phyloP scores from a whole-genome alignment of 2,113 vertebrate genomes.

The Telmatochromis sp. region DNA sequence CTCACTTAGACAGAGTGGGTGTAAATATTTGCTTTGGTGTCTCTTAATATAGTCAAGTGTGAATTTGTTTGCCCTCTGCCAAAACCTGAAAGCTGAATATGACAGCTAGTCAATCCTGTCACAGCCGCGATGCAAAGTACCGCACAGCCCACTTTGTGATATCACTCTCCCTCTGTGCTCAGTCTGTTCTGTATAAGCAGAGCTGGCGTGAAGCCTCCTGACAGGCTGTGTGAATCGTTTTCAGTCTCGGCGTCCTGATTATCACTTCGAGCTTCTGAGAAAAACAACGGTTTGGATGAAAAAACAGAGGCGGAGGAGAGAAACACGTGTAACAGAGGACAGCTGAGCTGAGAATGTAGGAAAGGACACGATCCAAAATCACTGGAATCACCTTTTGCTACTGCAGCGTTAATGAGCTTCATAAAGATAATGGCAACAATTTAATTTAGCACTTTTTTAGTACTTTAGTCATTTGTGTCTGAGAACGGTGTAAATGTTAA shows the following conservation, averaged over 20 bases:
- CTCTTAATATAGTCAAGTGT: slow-evolving; percentile 12
- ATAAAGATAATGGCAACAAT: not conserved
- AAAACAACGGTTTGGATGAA: not conserved
- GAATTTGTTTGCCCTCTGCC: not conserved
- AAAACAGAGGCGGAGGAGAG: not conserved
- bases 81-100: slow-evolving; percentile 12
- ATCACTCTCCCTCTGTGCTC: not conserved
- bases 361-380: not conserved
- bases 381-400: not conserved
- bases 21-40: not conserved
- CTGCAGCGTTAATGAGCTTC: not conserved
- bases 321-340: fast-evolving
- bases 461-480: not conserved
- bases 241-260: not conserved
- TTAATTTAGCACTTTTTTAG: not conserved
- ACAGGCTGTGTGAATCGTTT: not conserved
- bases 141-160: not conserved
- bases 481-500: not conserved
- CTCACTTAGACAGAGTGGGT: not conserved
- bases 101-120: slow-evolving; percentile 36
- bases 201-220: not conserved
- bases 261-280: not conserved
- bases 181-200: not conserved
- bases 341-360: not conserved
- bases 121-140: not conserved